These are phyloP conservation scores for Lithodes maja DNA, from an alignment of 2,888 invertebrate genomes.

Conservation along the genomic window DNA sequence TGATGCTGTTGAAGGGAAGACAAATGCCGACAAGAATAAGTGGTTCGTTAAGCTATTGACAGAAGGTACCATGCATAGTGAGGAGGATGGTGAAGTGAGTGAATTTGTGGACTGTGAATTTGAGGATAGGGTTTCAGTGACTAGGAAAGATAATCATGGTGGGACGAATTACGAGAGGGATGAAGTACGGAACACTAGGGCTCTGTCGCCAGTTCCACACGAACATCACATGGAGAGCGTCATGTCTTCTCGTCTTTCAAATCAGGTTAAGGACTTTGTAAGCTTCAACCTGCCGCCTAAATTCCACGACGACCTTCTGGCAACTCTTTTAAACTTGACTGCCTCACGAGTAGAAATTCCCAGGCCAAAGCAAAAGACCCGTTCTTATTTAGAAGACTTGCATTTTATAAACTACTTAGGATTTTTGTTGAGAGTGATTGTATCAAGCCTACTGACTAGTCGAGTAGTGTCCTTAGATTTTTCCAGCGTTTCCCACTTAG, in stretches of 20 bases:
- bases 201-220: constrained; percentile 22
- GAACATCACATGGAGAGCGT: constrained; percentile 28
- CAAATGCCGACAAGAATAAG: too few relatives aligned
- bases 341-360: constrained; percentile 43
- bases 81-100: not conserved
- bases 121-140: too few relatives aligned
- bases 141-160: too few relatives aligned
- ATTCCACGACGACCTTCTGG: constrained; percentile 32
- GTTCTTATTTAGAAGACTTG: constrained; percentile 52
- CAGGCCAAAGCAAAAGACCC: constrained; percentile 49
- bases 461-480: constrained; percentile 45
- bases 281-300: not conserved
- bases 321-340: constrained; percentile 41
- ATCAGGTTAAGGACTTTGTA: constrained; percentile 40
- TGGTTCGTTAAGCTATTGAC: not conserved
- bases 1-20: too few relatives aligned
- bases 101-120: too few relatives aligned
- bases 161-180: too few relatives aligned
- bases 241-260: constrained; percentile 27
- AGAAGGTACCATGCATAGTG: not conserved
- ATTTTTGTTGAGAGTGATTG: constrained; percentile 36
- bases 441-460: constrained; percentile 43
- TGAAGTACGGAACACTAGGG: too few relatives aligned
- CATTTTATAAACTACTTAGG: constrained; percentile 44
- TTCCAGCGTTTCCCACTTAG: constrained; percentile 45